Conservation (phyloP, 2,113 vertebrate species). For the mouse (Mus musculus) region GRCm39 chr7:112791501-112792000, state of each 20-base stretch:
- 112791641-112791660: slow-evolving; percentile 17
- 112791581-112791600: slow-evolving; percentile 33
- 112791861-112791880: not conserved
- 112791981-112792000: not conserved
- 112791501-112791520: not conserved
- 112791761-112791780: not conserved
- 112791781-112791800: not conserved
- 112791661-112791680: not conserved
- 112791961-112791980: not conserved
- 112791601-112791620: slow-evolving; percentile 33
- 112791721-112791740: not conserved
- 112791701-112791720: not conserved
- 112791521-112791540: slow-evolving; percentile 28
- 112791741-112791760: not conserved
- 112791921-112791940: slow-evolving; percentile 15
- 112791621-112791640: slow-evolving; percentile 30
- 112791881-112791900: not conserved
- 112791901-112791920: not conserved
- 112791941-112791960: slow-evolving; percentile 27
- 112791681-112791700: slow-evolving; percentile 1
- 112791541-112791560: slow-evolving; percentile 46
- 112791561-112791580: not conserved
- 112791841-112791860: not conserved
- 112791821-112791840: not conserved
- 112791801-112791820: not conserved